phyloP scores from a whole-genome alignment of 2,113 vertebrate genomes.

The Amphiprion ocellaris region DNA sequence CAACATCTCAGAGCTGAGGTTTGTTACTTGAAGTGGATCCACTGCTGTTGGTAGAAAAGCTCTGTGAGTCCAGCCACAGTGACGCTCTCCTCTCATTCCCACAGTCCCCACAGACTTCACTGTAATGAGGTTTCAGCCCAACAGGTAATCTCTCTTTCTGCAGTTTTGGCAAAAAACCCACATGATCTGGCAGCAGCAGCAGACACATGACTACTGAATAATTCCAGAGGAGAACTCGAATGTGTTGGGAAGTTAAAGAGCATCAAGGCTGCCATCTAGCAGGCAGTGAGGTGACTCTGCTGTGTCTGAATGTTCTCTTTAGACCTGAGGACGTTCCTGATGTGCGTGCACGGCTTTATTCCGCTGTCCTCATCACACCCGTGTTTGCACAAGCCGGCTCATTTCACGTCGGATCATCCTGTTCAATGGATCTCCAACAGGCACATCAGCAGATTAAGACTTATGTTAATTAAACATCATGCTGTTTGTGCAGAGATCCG shows the following conservation, averaged over 20 bases:
- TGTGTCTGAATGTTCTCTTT: not conserved
- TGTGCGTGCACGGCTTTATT: not conserved
- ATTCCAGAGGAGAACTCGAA: constrained; percentile 5
- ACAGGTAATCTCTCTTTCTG: constrained; percentile 37
- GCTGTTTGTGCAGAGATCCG: not conserved
- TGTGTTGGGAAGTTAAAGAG: not conserved
- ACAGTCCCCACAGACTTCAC: not conserved
- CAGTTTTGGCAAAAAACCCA: constrained; percentile 14
- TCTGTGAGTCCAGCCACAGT: not conserved
- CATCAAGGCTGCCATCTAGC: constrained; percentile 39
- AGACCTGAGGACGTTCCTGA: not conserved
- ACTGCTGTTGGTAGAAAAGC: not conserved
- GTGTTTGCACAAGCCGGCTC: constrained; percentile 41
- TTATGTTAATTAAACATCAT: not conserved
- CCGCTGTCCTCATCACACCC: constrained; percentile 34
- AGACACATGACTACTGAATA: constrained; percentile 33
- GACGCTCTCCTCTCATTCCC: not conserved
- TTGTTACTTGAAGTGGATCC: not conserved
- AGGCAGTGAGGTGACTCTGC: not conserved
- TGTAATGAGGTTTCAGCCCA: not conserved
- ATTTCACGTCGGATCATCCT: constrained; percentile 22
- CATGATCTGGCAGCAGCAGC: constrained; percentile 37
- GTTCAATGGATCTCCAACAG: not conserved
- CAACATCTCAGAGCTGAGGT: not conserved
- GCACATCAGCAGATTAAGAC: constrained; percentile 13